Conservation (phyloP, 2,888 invertebrate species). For the Icerya purchasi region DNA sequence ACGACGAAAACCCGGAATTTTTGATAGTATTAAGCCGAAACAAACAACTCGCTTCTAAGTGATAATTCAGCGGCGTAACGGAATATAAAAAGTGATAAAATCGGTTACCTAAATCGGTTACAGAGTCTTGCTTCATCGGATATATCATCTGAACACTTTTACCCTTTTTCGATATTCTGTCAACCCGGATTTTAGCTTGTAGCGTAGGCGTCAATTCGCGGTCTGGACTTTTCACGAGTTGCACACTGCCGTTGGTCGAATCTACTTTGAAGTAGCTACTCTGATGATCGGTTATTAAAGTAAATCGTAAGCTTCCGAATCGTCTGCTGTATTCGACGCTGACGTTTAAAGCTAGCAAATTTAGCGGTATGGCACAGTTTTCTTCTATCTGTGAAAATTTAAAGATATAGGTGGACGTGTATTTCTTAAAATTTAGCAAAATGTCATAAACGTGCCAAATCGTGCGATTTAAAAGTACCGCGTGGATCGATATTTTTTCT, state of each 20-base stretch:
- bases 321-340: constrained; percentile 23
- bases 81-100: too few relatives aligned
- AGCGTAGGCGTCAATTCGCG: constrained; percentile 46
- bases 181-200: constrained; percentile 32
- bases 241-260: constrained; percentile 50
- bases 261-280: constrained; percentile 49
- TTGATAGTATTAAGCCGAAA: too few relatives aligned
- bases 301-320: constrained; percentile 13
- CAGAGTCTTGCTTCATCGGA: constrained; percentile 47
- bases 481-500: too few relatives aligned
- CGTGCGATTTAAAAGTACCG: too few relatives aligned
- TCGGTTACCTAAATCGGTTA: constrained; percentile 46
- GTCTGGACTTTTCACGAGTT: constrained; percentile 49
- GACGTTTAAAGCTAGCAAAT: constrained; percentile 52
- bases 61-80: too few relatives aligned
- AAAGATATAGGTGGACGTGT: too few relatives aligned
- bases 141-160: constrained; percentile 53
- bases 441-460: too few relatives aligned
- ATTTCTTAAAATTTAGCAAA: too few relatives aligned
- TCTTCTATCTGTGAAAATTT: constrained; percentile 46
- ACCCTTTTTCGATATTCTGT: constrained; percentile 37
- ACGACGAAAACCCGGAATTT: too few relatives aligned
- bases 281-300: constrained; percentile 30
- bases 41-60: too few relatives aligned
- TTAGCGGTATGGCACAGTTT: constrained; percentile 51